phyloP scores from a whole-genome alignment of 2,797 vertebrate species.

The Ibycter americanus region DNA sequence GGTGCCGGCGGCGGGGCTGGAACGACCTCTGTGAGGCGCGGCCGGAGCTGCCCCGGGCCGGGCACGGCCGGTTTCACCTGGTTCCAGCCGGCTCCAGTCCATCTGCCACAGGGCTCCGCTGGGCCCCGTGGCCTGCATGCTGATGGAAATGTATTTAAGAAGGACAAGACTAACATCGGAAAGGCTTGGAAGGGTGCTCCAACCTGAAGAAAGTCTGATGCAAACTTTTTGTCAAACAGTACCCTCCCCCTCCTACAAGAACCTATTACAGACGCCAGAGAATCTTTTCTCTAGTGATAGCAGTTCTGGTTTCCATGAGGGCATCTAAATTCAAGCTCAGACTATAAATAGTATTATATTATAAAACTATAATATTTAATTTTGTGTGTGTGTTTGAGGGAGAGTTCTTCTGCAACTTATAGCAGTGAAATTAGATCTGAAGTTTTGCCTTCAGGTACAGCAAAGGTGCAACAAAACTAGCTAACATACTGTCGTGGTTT shows the following conservation, averaged over 20 bases:
- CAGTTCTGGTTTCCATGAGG: not conserved
- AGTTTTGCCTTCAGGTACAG: not conserved
- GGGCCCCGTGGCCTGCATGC: not conserved
- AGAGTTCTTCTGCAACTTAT: not conserved
- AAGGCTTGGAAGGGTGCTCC: not conserved
- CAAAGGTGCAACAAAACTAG: not conserved
- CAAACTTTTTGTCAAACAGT: not conserved
- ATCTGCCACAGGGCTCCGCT: fast-evolving
- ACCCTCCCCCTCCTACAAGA: not conserved
- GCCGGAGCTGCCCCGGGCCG: fast-evolving
- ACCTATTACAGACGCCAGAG: not conserved
- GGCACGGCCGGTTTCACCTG: fast-evolving
- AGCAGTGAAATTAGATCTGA: not conserved
- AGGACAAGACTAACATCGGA: not conserved
- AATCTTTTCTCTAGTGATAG: not conserved
- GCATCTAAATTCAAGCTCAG: not conserved
- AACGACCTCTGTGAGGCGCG: not conserved
- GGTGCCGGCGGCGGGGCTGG: fast-evolving
- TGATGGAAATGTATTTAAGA: not conserved
- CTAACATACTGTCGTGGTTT: too few relatives aligned
- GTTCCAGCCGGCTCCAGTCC: fast-evolving
- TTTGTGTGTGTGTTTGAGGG: not conserved
- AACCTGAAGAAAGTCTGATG: not conserved
- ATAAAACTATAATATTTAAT: not conserved
- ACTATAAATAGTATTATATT: not conserved